Percentiles rank a stretch among this genome's conserved stretches.
Conservation (phyloP, 2,113 vertebrate species). For the Cyprinodon brontotheroides region DNA sequence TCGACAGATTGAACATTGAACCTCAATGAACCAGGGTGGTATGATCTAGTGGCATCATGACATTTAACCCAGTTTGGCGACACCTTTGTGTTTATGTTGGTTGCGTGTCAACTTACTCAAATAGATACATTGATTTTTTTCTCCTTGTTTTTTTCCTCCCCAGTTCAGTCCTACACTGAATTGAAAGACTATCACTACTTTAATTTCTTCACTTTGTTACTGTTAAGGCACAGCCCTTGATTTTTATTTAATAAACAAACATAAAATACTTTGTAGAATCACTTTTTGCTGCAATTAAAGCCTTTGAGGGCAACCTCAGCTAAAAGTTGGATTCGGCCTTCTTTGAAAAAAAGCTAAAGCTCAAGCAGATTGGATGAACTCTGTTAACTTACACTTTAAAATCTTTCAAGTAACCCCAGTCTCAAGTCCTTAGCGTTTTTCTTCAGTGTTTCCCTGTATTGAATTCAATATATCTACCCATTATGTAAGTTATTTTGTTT, state of each 20-base stretch:
- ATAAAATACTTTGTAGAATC: not conserved
- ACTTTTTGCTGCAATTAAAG: not conserved
- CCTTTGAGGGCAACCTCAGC: not conserved
- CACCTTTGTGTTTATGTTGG: constrained; percentile 36
- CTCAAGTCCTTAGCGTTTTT: no score
- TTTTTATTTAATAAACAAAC: no score
- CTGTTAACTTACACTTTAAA: not conserved
- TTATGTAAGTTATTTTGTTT: no score
- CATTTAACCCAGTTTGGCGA: constrained; percentile 43
- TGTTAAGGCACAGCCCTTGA: no score
- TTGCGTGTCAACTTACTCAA: not conserved
- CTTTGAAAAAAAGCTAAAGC: not conserved
- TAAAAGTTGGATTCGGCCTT: not conserved
- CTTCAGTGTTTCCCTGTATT: no score
- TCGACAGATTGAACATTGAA: constrained; percentile 37
- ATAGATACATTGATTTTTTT: not conserved
- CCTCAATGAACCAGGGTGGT: constrained; percentile 23
- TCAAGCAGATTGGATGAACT: not conserved
- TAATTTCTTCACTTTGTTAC: no score
- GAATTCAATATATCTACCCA: no score
- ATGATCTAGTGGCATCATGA: constrained; percentile 21
- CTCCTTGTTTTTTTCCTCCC: not conserved
- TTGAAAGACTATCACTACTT: no score
- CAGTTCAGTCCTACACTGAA: not conserved
- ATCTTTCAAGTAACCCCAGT: not conserved